Percentiles rank a stretch among this genome's conserved stretches.
phyloP scores from a whole-genome alignment of 2,113 vertebrate genomes.

The Herpetotheres cachinnans region DNA sequence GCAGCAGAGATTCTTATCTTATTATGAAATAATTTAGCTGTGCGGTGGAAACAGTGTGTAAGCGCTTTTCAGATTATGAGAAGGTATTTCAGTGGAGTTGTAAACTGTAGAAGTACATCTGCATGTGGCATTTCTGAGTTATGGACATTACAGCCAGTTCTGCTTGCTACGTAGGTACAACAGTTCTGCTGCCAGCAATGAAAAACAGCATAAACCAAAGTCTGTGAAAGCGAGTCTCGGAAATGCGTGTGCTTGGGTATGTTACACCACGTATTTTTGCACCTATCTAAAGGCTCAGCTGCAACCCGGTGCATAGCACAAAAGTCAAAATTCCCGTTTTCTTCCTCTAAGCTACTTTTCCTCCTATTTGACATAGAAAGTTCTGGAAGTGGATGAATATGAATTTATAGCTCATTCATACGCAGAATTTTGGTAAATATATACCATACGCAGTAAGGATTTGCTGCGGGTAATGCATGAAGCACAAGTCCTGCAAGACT shows the following conservation, averaged over 20 bases:
- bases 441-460: neutral
- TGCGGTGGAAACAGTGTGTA: neutral
- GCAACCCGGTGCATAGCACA: neutral
- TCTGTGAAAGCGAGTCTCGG: neutral
- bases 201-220: neutral
- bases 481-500: neutral
- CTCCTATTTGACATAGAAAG: neutral
- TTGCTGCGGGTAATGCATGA: neutral
- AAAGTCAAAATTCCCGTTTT: neutral
- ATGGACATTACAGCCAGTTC: neutral
- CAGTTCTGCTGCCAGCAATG: neutral
- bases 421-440: neutral
- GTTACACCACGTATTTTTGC: neutral
- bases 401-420: neutral
- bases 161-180: neutral
- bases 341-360: neutral
- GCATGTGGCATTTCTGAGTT: neutral
- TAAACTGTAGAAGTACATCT: neutral
- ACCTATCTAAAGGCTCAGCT: neutral
- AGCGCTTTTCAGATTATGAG: neutral
- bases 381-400: neutral
- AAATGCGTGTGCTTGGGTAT: neutral
- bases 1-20: slow-evolving; percentile 30
- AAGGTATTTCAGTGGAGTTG: neutral
- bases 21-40: slow-evolving; percentile 11